Base-by-base conservation (phyloP, 2,113 vertebrate species). In the Crocuta crocuta region DNA sequence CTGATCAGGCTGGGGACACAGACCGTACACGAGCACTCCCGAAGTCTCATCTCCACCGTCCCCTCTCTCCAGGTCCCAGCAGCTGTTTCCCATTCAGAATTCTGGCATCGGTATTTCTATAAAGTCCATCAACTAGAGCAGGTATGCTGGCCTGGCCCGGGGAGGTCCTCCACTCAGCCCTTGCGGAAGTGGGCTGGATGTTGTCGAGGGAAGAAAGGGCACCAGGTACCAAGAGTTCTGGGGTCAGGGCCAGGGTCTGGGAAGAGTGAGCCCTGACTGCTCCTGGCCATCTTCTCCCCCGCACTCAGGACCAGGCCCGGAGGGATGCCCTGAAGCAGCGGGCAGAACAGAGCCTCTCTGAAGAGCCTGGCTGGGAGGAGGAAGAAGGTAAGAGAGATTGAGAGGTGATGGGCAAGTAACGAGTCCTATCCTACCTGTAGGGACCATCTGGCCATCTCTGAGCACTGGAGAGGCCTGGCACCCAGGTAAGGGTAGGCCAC, bases 101-200 rank as follows among this genome's bases (percentile, higher is more conserved):
- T 99, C 97, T 99, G 99, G 99, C 99, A 99, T 97, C 99, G 99
- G 24, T 99, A 99, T 98, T 99, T 99, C 99, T 99, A 99, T 98
- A 99, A 99, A 99, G 98, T 99, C 89, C 99, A 99, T 98, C 99
- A 99, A 95, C 97, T 99, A 98, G 99, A 99, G 97, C 99, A 99
- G 99, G 99, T 99, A 93, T 92, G 97, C 82, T 89, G 53, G 39
- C 55, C 70, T 53, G 33, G 7, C 66, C 65, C 5, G 1, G 65
- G 84, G 43, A 80, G 50, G 35, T 66, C 7, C 21, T 73, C 50
- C 31, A 15, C 88, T 85, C 58, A 92, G 88, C 74, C 58, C 26
- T 66, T 48, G 61, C 55, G 33, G 16, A 55, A 58, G 31, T 19
- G 9, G 87, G 21, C 43, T 98, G 58, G 43, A 50, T 68, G 92